Base-by-base conservation (phyloP, 1,140 invertebrate genomes). In the Pteromalus puparum region DNA sequence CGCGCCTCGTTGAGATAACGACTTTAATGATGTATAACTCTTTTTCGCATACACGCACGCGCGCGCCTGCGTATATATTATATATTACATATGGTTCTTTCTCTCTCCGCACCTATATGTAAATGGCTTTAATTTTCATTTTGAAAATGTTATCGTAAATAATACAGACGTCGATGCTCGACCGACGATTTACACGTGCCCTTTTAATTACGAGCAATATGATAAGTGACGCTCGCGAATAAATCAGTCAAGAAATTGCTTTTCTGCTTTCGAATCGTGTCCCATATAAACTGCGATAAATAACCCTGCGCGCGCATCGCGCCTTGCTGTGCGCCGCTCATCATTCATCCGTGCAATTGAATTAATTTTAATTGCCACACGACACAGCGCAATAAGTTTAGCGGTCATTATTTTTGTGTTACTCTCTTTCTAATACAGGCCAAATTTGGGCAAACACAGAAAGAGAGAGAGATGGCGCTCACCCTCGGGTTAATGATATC, bases 401-500 rank as follows among this genome's bases (percentile, higher is more conserved):
- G 61, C 61, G 15, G 9, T 65, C n/a, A 65, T 21, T 65, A 65
- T 65, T 12, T 21, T 18, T n/a, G 13, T 4, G 1, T 65, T 0
- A 65, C 61, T 65, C n/a, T 6, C 12, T 61, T 10, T 61, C 61
- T 9, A n/a, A 28, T 6, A 1, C 53, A 15, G 15, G 46, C 26
- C 53, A 73, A 81, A 53, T 61, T 61, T 70, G 7, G 42, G 15
- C 21, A 61, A 61, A 61, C 21, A 28, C 26, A 30, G n/a, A 61
- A 10, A 21, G n/a, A 13, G 24, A 5, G 65, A 24, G 67, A n/a
- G 4, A 70, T 10, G 28, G 10, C 18, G 6, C 53, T 21, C 26
- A 5, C 30, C 1, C 0, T 26, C 76, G 74, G 73, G 78, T 79
- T 84, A 84, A 84, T 84, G 82, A 79, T 84, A 90, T 87, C 86